Percentiles rank a stretch among this genome's conserved stretches.
These are phyloP conservation scores for Acanthacorydalis orientalis DNA, from an alignment of 2,888 invertebrate species.

Conservation along the genomic window DNA sequence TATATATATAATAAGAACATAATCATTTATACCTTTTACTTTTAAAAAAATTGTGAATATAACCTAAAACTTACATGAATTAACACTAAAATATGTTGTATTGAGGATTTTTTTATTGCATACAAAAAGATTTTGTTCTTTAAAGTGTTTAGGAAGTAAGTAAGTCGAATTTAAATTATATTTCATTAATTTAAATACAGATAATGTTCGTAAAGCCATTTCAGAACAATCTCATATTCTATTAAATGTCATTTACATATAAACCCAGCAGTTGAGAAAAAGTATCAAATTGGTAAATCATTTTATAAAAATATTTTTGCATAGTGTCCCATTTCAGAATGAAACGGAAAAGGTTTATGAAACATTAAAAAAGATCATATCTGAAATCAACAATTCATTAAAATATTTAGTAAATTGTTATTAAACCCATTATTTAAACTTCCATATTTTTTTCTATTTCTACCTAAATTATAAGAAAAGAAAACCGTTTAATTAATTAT, in stretches of 20 bases:
- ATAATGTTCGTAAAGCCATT: neutral
- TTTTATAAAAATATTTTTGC: no score
- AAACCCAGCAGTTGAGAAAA: neutral
- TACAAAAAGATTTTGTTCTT: neutral
- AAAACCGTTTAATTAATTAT: no score
- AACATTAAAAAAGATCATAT: no score
- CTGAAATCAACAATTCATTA: no score
- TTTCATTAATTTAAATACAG: neutral
- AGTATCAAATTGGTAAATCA: no score
- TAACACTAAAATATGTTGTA: neutral
- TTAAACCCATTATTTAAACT: no score
- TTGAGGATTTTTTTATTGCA: neutral
- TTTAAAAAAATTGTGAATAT: neutral
- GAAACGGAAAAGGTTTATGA: no score
- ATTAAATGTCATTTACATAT: neutral
- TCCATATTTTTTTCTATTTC: no score
- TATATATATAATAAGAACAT: neutral
- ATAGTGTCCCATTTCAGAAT: no score
- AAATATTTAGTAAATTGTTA: no score
- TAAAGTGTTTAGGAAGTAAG: neutral
- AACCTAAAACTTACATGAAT: neutral
- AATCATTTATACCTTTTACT: neutral
- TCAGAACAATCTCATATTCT: neutral
- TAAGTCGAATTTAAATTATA: neutral
- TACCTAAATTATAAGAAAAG: no score